Base-by-base conservation (phyloP, 2,113 vertebrate genomes). In the Engraulis encrasicolus region DNA sequence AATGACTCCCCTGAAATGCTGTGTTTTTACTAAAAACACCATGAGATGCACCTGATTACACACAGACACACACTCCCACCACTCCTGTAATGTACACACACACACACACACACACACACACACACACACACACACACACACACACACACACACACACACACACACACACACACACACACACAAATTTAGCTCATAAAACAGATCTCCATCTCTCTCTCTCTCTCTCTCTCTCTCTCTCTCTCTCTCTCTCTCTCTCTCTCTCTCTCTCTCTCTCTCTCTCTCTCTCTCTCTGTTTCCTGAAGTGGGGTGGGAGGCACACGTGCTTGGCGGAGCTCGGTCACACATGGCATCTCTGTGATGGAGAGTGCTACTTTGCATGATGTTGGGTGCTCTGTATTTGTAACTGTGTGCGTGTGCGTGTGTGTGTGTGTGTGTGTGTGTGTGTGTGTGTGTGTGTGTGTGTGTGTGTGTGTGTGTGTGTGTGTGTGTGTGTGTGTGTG, bases 401-500 rank as follows among this genome's bases (percentile, higher is more conserved):
- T 17, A 0, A 34, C 4, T 34, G 66, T 34, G 27, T 74, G 66
- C 34, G 61, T 71, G 61, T 71, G 61, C 15, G 61, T 31, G 7
- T 71, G 61, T 71, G 61, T 31, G 61, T 66, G 58, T 74, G 66
- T 15, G 34, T 74, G 34, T 17, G 12, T 17, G 2, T 74, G 12
- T 34, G 66, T 34, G 27, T 74, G 66, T 71, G 61, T 71, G 61
- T 71, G 61, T 31, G 61, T 31, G 7, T 71, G 61, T 71, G 61
- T 31, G 61, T n/a, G n/a, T n/a, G n/a, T n/a, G n/a, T n/a, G n/a
- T 27, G 7, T 12, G 1, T 66, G 23, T 27, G 58, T 31, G 23
- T 66, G 58, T 66, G 58, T 66, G 58, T 66, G 58, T 66, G 58
- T 66, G n/a, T 66, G 58, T 66, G 58, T 66, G 58, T 66, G 58